Percentiles rank a stretch among this genome's conserved stretches.
These are phyloP conservation scores for Podarcis siculus DNA, from an alignment of 2,797 vertebrate genomes.

Conservation along the genomic window DNA sequence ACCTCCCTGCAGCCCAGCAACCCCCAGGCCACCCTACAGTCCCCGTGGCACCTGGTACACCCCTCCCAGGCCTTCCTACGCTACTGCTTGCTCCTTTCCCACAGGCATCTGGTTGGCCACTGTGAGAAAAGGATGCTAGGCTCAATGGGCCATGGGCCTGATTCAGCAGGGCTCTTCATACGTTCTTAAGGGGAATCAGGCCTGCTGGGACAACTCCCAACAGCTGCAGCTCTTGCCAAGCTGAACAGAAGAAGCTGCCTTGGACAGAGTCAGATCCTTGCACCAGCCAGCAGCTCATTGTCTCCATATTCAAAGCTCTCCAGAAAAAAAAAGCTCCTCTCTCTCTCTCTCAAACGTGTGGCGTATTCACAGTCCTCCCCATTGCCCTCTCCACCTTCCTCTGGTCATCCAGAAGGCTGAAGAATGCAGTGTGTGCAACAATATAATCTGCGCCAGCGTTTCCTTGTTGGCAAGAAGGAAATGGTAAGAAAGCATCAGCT, in stretches of 20 bases:
- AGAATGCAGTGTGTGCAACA: not conserved
- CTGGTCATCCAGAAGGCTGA: not conserved
- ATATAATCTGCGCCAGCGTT: not conserved
- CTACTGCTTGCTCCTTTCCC: too few relatives aligned
- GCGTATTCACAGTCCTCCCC: too few relatives aligned
- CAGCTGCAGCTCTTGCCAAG: not conserved
- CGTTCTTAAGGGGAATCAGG: not conserved
- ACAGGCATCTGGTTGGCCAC: too few relatives aligned
- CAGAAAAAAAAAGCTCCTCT: not conserved
- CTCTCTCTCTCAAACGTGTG: not conserved
- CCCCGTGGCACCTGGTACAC: too few relatives aligned
- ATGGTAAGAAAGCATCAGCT: accelerated
- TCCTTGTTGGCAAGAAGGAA: not conserved
- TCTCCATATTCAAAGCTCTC: not conserved
- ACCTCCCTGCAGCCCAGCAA: too few relatives aligned
- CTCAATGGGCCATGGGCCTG: too few relatives aligned
- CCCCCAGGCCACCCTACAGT: too few relatives aligned
- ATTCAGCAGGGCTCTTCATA: too few relatives aligned
- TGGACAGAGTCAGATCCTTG: too few relatives aligned
- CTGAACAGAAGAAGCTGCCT: not conserved
- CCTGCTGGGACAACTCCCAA: not conserved
- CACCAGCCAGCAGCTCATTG: not conserved
- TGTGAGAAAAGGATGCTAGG: too few relatives aligned
- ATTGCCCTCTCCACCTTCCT: not conserved
- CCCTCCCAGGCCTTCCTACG: too few relatives aligned